These are phyloP conservation scores for Helicolenus hilgendorfi DNA, from an alignment of 2,797 vertebrate species.

Conservation along the genomic window DNA sequence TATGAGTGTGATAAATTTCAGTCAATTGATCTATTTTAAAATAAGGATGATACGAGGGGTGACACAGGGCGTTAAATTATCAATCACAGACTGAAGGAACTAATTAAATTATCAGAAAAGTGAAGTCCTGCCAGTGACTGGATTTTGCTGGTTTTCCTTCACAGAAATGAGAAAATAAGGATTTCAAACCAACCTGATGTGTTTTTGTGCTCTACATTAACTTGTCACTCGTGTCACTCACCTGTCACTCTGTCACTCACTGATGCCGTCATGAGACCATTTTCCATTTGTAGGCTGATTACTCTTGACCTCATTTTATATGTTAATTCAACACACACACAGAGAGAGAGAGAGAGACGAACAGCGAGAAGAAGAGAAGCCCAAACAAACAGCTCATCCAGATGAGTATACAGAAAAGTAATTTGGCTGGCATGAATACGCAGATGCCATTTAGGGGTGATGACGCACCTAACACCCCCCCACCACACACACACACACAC, in stretches of 20 bases:
- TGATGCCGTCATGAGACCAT: neutral
- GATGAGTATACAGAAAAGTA: constrained; percentile 39
- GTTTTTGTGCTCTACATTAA: constrained; percentile 9
- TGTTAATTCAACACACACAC: constrained; percentile 37
- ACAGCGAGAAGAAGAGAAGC: neutral
- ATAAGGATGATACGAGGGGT: neutral
- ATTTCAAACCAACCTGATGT: neutral
- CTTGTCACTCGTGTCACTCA: constrained; percentile 26
- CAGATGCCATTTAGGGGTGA: constrained; percentile 25
- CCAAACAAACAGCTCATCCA: constrained; percentile 20
- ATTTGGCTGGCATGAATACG: constrained; percentile 41
- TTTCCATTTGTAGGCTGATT: constrained; percentile 55
- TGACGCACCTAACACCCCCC: neutral
- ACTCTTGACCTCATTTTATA: constrained; percentile 62
- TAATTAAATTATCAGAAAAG: neutral
- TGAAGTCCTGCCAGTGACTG: neutral
- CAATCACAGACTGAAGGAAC: neutral
- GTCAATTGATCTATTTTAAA: neutral
- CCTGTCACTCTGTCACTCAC: constrained; percentile 32
- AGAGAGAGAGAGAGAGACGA: neutral
- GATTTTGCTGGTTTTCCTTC: neutral
- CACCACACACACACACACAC: neutral
- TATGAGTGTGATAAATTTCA: neutral
- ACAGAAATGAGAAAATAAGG: neutral
- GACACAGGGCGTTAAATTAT: neutral